A percentile compares a stretch with the other conserved stretches of the same genome.
Conservation (phyloP, 2,113 vertebrate genomes). For the Pygoscelis antarcticus region DNA sequence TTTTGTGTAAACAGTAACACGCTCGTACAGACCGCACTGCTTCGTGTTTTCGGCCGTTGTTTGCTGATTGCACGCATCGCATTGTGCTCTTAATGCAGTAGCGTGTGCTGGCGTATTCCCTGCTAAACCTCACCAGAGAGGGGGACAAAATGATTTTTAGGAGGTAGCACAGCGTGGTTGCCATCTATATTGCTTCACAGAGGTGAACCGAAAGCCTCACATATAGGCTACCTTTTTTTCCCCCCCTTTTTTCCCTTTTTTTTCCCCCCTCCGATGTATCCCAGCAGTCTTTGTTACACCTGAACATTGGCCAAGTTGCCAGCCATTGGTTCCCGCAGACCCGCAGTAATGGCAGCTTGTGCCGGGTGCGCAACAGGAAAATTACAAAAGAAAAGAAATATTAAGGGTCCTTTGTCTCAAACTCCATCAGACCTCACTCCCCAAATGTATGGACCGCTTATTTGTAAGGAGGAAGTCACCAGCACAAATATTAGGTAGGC, state of each 20-base stretch:
- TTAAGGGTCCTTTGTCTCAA: constrained; percentile 70
- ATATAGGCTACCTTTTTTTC: constrained; percentile 39
- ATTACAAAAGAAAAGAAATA: constrained; percentile 55
- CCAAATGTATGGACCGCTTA: constrained; percentile 38
- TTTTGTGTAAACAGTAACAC: neutral
- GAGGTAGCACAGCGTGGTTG: neutral
- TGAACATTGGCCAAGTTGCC: constrained; percentile 70
- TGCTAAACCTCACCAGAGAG: neutral
- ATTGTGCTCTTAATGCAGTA: neutral
- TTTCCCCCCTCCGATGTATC: constrained; percentile 53
- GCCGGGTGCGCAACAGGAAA: constrained; percentile 57
- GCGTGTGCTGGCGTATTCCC: neutral
- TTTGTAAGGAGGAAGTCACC: constrained; percentile 51
- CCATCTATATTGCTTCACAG: neutral
- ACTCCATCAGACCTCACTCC: constrained; percentile 30
- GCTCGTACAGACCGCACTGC: neutral
- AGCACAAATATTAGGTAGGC: constrained; percentile 69
- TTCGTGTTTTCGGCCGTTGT: neutral
- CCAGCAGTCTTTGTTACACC: constrained; percentile 72
- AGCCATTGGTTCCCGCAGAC: constrained; percentile 68
- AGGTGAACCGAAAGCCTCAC: neutral
- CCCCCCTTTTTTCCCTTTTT: neutral
- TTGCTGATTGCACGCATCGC: neutral
- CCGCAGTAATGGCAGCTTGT: constrained; percentile 68
- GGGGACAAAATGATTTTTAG: neutral